Evolutionary conservation across 2,797 vertebrate species (phyloP), one percentile per base, ranked within the genome.

Genomic region (Sorex maritimensis): DNA sequence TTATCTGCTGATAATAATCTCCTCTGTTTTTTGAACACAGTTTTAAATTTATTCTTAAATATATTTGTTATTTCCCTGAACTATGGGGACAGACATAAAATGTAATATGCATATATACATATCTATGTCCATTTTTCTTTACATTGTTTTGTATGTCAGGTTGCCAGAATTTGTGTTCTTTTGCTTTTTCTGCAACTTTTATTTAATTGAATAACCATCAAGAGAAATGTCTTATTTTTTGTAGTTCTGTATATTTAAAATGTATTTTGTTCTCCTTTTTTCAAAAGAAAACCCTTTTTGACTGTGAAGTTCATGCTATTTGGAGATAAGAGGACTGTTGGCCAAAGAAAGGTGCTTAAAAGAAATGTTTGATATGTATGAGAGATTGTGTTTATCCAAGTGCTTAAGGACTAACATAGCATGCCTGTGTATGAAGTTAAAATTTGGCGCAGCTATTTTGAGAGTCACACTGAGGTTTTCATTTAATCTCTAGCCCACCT

Each of bases 381-480:
- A 96, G 78, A 73, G 34, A 80, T 34, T 81, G 61, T 78, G 58
- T 83, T 91, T 90, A 89, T 80, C 88, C 58, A 26, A 88, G 81
- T 71, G 46, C 81, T 92, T 68, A 65, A 41, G 38, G 75, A 63
- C 55, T 9, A 73, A 24, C 95, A 41, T 81, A 73, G 58, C 28
- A 77, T 93, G 88, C 75, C 44, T n/a, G 24, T 28, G 41, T 41
- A 46, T 63, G 14, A 74, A 38, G 55, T 85, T 86, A 93, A 80
- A 93, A 77, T 88, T 49, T 81, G 77, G 61, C 55, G 65, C 19
- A 58, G 77, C 21, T 93, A 69, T 81, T 94, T 58, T 86, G 77
- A 91, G 71, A 81, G 77, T 96, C 34, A 49, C 75, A 24, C 10
- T 88, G 55, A 91, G 41, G 81, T 24, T 95, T 96, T 93, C 49